These are phyloP conservation scores for Drosophila trapezifrons DNA, from an alignment of 1,140 invertebrate species.

Conservation along the genomic window DNA sequence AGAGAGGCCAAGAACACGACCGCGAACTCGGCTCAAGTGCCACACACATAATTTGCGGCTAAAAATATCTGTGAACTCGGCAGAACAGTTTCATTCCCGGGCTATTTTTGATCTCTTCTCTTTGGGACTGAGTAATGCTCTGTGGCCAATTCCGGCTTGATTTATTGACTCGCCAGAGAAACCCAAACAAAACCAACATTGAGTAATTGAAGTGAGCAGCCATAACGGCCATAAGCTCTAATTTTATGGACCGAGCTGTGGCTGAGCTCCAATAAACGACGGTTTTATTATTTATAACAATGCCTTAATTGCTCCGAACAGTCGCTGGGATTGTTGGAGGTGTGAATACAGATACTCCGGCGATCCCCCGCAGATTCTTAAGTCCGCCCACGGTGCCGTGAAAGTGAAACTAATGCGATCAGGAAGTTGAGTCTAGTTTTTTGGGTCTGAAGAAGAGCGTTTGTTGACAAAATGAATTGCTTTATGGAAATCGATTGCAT, in stretches of 20 bases:
- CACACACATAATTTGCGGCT: conserved; percentile 62
- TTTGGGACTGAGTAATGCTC: conserved; percentile 37
- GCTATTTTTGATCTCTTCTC: conserved; percentile 7
- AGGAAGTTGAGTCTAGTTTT: conserved; percentile 46
- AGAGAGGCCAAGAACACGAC: conserved; percentile 18
- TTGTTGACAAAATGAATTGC: conserved; percentile 60
- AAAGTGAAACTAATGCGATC: conserved; percentile 65
- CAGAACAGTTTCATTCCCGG: conserved; percentile 63
- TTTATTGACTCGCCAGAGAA: conserved; percentile 60
- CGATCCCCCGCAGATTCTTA: conserved; percentile 12
- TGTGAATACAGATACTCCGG: conserved; percentile 52
- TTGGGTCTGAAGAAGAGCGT: conserved; percentile 28
- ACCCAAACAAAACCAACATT: conserved; percentile 48
- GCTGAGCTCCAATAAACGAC: conserved; percentile 50
- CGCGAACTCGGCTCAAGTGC: conserved; percentile 54
- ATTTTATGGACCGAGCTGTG: conserved; percentile 54
- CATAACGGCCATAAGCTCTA: conserved; percentile 41
- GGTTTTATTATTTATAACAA: conserved; percentile 65
- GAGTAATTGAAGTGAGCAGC: conserved; percentile 70
- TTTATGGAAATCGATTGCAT: conserved; percentile 59
- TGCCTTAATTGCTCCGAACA: conserved; percentile 47
- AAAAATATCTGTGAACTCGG: conserved; percentile 39
- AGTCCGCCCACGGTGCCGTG: conserved; percentile 40
- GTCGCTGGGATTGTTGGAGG: conserved; percentile 62
- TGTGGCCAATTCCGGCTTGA: conserved; percentile 64